phyloP scores from a whole-genome alignment of 1,140 invertebrate species.

The Heliconius eleuchia region DNA sequence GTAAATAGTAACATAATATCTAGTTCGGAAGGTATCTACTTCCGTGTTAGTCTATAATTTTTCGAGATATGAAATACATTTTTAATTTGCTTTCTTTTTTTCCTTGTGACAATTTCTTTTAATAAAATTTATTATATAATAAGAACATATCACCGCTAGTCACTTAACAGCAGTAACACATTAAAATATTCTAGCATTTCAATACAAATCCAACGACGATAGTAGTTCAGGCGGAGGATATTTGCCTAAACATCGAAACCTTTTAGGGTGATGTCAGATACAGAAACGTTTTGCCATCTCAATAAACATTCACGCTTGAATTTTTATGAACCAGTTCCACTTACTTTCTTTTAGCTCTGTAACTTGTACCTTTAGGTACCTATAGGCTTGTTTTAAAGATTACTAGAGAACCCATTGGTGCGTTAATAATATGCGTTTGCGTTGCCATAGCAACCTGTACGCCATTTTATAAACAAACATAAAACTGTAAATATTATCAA shows the following conservation, averaged over 20 bases:
- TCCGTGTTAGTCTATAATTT: background rate
- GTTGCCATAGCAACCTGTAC: too few relatives aligned
- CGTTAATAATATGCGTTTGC: too few relatives aligned
- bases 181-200: background rate
- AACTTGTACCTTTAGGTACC: background rate
- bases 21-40: too few relatives aligned
- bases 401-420: too few relatives aligned
- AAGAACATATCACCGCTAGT: background rate
- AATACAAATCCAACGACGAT: background rate
- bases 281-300: slow-evolving; percentile 38
- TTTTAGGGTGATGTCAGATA: slow-evolving; percentile 40
- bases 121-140: background rate
- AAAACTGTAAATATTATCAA: too few relatives aligned
- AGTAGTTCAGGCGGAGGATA: slow-evolving; percentile 21
- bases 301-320: slow-evolving; percentile 37
- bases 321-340: slow-evolving; percentile 27
- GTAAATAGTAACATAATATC: too few relatives aligned
- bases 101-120: too few relatives aligned
- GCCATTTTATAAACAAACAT: too few relatives aligned
- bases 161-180: background rate
- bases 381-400: too few relatives aligned
- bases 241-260: slow-evolving; percentile 44
- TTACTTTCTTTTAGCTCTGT: slow-evolving; percentile 19
- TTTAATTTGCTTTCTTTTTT: too few relatives aligned
- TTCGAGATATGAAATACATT: background rate